Evolutionary conservation across 2,888 invertebrate species (phyloP).

Genomic region (Netelia inedita): DNA sequence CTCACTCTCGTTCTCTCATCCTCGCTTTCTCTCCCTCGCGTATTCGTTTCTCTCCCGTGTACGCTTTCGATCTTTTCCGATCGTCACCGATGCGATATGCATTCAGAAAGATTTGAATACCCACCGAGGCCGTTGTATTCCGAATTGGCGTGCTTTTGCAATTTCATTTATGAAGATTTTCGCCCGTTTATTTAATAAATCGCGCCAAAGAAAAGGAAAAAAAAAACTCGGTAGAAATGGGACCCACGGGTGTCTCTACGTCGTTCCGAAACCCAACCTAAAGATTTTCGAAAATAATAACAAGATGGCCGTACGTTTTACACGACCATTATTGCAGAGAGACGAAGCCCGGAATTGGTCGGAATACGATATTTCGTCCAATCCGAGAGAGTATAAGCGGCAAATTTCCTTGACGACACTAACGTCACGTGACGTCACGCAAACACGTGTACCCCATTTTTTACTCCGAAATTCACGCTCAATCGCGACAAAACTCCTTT

Average conservation of each 20-base stretch:
- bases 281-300: conserved; percentile 85
- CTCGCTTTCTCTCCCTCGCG: conserved; percentile 49
- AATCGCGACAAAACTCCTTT: not conserved
- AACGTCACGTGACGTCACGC: conserved; percentile 79
- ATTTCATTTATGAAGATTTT: conserved; percentile 21
- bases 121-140: conserved; percentile 77
- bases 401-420: conserved; percentile 71
- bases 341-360: conserved; percentile 76
- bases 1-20: conserved; percentile 61
- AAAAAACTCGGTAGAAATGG: conserved; percentile 26
- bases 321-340: conserved; percentile 78
- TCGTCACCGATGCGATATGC: conserved; percentile 71
- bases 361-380: conserved; percentile 69
- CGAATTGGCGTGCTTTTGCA: conserved; percentile 33
- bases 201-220: conserved; percentile 11
- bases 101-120: conserved; percentile 73
- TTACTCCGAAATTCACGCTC: conserved; percentile 39
- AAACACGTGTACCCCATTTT: conserved; percentile 80
- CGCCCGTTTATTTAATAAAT: conserved; percentile 1
- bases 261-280: conserved; percentile 69
- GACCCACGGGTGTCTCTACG: conserved; percentile 43
- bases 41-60: conserved; percentile 43
- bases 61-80: conserved; percentile 68
- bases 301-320: conserved; percentile 82
- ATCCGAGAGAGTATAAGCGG: conserved; percentile 69